Evolutionary conservation across 2,113 vertebrate species (phyloP), one percentile per base, ranked within the genome.

Genomic region (Pollimyrus isidori): DNA sequence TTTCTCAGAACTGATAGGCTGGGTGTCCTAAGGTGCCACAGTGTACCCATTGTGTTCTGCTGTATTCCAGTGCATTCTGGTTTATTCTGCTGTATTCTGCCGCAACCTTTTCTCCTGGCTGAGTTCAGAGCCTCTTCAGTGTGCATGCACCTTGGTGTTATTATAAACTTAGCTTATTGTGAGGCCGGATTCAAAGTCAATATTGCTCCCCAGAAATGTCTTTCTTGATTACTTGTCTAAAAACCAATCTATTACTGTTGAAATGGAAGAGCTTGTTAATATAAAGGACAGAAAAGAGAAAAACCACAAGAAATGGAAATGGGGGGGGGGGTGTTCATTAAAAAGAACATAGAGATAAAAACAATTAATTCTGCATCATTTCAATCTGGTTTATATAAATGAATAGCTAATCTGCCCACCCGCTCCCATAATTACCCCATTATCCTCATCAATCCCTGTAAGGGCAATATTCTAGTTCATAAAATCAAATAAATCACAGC

Each of bases 351-450:
- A 50, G 50, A 87, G 86, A 39, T 56, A 87, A 52, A 87, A 35
- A 52, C 65, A 88, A 88, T 88, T 88, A 88, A 88, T 46, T 88
- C 45, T 48, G 87, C 56, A 88, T 46, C 87, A 88, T 88, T 88
- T 69, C 45, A 73, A 88, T 45, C 58, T 48, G 62, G 58, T 69
- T 69, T 69, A 50, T 88, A n/a, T 69, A 23, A 69, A 46, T 52
- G 42, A 62, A n/a, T 23, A 26, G n/a, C 19, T 21, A 50, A 49
- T 86, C 48, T 89, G 50, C 23, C 69, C 69, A 50, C 35, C 39
- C 26, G 73, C 76, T 73, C 46, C 13, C 84, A 86, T 50, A 52
- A 89, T 48, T 11, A 58, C 48, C 69, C 19, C 39, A 73, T 89
- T 35, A 82, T 82, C 26, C 42, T 85, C 46, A 10, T 50, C 5